Conservation (phyloP, 2,113 vertebrate species). For the Xenotilapia flavipinnis region DNA sequence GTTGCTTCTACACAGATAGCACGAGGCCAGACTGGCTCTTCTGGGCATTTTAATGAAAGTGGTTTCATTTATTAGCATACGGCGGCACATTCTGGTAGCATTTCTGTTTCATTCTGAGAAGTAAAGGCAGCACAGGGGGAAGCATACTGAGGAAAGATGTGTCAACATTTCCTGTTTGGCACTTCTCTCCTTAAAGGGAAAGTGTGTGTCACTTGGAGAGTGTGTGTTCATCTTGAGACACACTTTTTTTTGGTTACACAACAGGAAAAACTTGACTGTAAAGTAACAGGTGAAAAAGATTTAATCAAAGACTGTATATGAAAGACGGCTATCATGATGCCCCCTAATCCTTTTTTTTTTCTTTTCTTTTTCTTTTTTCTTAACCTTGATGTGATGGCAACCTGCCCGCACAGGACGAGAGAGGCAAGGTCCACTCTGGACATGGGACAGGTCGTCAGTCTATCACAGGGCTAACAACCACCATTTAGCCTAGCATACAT, state of each 20-base stretch:
- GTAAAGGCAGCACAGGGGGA: constrained; percentile 28
- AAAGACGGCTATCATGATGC: rapidly evolving
- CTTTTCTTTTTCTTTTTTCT: rapidly evolving
- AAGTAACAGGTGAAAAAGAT: not conserved
- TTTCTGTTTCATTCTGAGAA: constrained; percentile 43
- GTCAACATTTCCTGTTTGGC: constrained; percentile 50
- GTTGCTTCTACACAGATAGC: not conserved
- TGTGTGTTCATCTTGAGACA: not conserved
- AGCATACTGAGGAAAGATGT: constrained; percentile 44
- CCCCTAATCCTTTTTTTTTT: not conserved
- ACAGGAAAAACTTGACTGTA: not conserved
- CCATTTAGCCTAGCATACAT: not conserved
- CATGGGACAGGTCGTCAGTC: not conserved
- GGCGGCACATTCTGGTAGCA: not conserved
- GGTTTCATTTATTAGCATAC: not conserved
- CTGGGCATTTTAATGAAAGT: not conserved
- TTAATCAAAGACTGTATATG: not conserved
- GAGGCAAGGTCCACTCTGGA: not conserved
- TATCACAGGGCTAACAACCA: not conserved
- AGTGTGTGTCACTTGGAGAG: constrained; percentile 24
- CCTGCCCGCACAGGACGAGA: not conserved
- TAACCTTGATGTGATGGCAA: not conserved
- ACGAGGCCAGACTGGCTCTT: rapidly evolving
- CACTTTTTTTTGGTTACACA: not conserved
- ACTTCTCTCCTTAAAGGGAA: constrained; percentile 45